Conservation (phyloP, 2,113 vertebrate species). For the Bambusicola thoracicus region DNA sequence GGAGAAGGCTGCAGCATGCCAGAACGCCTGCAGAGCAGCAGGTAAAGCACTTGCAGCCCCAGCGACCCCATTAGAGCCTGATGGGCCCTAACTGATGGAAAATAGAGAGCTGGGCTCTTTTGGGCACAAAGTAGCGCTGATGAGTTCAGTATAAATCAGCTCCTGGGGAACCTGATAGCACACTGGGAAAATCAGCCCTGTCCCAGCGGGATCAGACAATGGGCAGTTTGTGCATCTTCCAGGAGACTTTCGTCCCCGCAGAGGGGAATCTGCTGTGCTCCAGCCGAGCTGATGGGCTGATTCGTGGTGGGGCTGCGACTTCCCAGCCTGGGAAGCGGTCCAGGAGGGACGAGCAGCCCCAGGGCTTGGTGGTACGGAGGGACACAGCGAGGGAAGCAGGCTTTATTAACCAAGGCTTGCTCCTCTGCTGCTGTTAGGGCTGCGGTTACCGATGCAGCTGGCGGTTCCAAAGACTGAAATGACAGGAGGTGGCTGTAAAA, state of each 20-base stretch:
- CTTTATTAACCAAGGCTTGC: constrained; percentile 53
- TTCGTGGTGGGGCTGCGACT: not conserved
- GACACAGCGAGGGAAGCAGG: not conserved
- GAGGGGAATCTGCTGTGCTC: not conserved
- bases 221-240: constrained; percentile 12
- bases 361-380: not conserved
- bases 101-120: constrained; percentile 31
- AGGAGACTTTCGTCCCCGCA: not conserved
- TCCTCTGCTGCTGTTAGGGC: not conserved
- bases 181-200: not conserved
- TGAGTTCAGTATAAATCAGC: constrained; percentile 23
- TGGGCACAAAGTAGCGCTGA: constrained; percentile 42
- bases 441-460: constrained; percentile 10
- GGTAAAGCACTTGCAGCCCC: constrained; percentile 48
- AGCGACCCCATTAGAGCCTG: constrained; percentile 42
- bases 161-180: not conserved
- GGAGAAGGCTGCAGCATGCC: not conserved
- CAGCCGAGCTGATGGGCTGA: not conserved
- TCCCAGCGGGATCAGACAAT: not conserved
- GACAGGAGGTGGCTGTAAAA: constrained; percentile 53
- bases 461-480: constrained; percentile 44
- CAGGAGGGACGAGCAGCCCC: not conserved
- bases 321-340: not conserved
- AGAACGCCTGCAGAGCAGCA: not conserved
- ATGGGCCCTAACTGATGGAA: constrained; percentile 47